Conservation (phyloP, 2,888 invertebrate genomes). For the Quadroppia sp. region DNA sequence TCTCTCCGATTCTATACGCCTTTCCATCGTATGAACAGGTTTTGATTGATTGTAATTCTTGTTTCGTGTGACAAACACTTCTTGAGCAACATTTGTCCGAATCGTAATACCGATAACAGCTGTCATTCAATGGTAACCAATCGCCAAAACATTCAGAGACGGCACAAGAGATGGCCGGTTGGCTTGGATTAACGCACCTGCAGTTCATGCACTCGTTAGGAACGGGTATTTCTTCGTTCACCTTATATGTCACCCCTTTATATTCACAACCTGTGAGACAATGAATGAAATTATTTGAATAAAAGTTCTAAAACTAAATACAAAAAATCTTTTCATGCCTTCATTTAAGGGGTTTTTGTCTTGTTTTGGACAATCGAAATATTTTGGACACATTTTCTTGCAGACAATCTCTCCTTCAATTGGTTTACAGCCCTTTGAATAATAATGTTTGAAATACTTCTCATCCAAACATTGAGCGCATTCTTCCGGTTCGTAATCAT, state of each 20-base stretch:
- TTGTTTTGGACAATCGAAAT: conserved; percentile 35
- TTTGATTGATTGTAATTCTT: neutral
- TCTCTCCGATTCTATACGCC: conserved; percentile 17
- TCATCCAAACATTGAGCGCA: conserved; percentile 29
- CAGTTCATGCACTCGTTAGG: neutral
- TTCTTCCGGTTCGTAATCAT: neutral
- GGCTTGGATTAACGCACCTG: neutral
- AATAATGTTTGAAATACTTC: conserved; percentile 30
- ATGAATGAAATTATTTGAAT: neutral
- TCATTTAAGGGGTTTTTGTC: neutral
- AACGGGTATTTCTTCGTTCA: neutral
- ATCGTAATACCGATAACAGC: neutral
- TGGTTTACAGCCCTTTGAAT: conserved; percentile 5
- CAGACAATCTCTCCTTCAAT: neutral
- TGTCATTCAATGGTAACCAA: neutral
- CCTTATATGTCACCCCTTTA: neutral
- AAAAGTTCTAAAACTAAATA: neutral
- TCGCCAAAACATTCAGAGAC: neutral
- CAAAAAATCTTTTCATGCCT: neutral
- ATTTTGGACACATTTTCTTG: conserved; percentile 25
- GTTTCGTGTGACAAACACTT: neutral
- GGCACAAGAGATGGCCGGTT: neutral
- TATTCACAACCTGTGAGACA: neutral
- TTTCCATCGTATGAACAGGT: conserved; percentile 30
- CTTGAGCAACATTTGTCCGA: neutral